These are phyloP conservation scores for Hylomyscus alleni DNA, from an alignment of 2,797 vertebrate genomes.

Conservation along the genomic window DNA sequence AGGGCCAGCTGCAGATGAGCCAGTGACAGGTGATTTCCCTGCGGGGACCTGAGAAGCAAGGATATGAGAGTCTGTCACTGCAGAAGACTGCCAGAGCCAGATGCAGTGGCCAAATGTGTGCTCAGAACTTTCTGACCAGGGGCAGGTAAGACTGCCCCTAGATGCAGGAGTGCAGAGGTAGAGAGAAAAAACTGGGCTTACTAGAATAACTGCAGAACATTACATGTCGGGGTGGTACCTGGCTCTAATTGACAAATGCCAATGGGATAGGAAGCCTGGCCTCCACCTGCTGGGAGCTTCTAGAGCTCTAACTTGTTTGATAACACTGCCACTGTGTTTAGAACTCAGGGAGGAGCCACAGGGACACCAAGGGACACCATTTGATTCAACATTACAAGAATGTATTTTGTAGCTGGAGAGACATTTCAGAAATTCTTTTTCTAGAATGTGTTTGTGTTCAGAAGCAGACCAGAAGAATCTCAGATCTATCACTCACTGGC, in stretches of 20 bases:
- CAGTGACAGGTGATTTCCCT: not conserved
- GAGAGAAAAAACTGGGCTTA: not conserved
- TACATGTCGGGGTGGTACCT: not conserved
- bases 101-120: not conserved
- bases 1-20: not conserved
- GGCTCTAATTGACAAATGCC: not conserved
- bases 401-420: not conserved
- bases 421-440: no score
- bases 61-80: rapidly evolving
- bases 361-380: not conserved
- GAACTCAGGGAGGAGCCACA: not conserved
- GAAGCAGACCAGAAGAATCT: not conserved
- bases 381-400: not conserved
- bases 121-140: not conserved
- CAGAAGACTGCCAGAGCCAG: not conserved
- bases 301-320: not conserved
- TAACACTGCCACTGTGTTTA: not conserved
- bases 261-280: not conserved
- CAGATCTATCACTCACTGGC: not conserved
- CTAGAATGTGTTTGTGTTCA: not conserved
- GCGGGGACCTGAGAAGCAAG: not conserved
- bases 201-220: not conserved
- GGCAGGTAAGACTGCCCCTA: not conserved
- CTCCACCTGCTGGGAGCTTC: not conserved
- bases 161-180: not conserved